Evolutionary conservation across 2,888 invertebrate species (phyloP).

Genomic region (Ennomos quercinarius): DNA sequence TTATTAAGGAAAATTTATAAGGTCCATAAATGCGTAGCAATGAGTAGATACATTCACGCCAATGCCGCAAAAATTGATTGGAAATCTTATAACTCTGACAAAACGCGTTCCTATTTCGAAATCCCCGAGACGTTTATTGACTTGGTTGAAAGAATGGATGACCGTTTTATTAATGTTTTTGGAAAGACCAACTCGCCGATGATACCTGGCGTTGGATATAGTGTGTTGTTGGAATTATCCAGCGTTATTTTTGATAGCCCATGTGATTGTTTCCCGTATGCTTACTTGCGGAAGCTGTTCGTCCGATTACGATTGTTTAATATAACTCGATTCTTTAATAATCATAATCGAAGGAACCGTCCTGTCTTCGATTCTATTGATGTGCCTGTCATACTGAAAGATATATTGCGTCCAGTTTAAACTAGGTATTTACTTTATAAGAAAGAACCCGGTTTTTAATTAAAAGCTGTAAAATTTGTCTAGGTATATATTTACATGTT

Average conservation of each 20-base stretch:
- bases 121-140: conserved; percentile 1
- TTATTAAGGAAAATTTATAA: conserved; percentile 7
- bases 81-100: neutral
- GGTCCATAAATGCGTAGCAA: neutral
- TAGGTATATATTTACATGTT: too few relatives aligned
- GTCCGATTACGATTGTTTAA: conserved; percentile 11
- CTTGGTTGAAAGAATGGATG: neutral
- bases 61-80: neutral
- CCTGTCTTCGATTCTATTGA: neutral
- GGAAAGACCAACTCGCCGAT: neutral
- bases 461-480: too few relatives aligned
- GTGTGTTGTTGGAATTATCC: neutral
- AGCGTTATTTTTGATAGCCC: neutral
- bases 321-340: conserved; percentile 6
- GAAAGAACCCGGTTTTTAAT: too few relatives aligned
- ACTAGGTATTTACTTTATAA: too few relatives aligned
- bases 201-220: conserved; percentile 2
- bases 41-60: neutral
- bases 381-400: too few relatives aligned
- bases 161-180: neutral
- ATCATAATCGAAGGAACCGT: conserved; percentile 1
- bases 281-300: conserved; percentile 7
- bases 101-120: neutral
- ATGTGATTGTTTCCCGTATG: conserved; percentile 14
- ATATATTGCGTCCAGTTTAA: too few relatives aligned